These are phyloP conservation scores for Presbytis comata DNA, from an alignment of 2,797 vertebrate species.

Conservation along the genomic window DNA sequence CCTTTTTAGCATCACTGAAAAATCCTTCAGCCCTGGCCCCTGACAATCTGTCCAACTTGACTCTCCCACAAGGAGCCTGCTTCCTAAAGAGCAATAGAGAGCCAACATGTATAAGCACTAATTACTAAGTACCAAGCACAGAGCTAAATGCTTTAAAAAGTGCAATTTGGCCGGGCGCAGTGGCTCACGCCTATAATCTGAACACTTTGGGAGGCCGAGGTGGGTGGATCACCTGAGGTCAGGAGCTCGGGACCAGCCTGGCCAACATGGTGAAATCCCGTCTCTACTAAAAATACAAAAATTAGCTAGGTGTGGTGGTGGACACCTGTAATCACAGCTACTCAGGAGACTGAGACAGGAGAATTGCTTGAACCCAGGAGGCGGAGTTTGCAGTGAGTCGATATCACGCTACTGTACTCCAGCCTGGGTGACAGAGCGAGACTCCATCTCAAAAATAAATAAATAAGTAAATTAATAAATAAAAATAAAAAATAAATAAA, in stretches of 20 bases:
- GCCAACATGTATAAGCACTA: neutral
- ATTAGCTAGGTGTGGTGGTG: too few species aligned
- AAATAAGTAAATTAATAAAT: too few species aligned
- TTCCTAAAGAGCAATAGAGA: neutral
- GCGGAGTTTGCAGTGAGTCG: too few species aligned
- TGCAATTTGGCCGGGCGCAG: fast-evolving
- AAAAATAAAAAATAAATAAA: neutral
- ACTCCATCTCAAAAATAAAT: neutral
- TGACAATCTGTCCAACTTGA: neutral
- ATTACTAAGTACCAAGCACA: neutral
- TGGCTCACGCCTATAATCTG: neutral
- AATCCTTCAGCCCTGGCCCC: neutral
- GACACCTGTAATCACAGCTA: too few species aligned
- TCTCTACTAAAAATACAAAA: too few species aligned
- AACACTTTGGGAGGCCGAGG: too few species aligned
- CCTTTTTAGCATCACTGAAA: neutral
- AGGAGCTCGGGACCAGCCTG: too few species aligned
- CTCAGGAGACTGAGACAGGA: too few species aligned
- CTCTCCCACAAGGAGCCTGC: fast-evolving
- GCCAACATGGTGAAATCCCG: too few species aligned
- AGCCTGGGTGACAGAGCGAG: neutral
- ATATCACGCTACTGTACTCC: too few species aligned
- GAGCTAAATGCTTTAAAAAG: neutral
- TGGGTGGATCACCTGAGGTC: too few species aligned
- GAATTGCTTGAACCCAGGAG: too few species aligned